Percentiles rank a stretch among this genome's conserved stretches.
These are phyloP conservation scores for Caenorhabditis remanei DNA, from an alignment of 1,140 invertebrate species.

Conservation along the genomic window DNA sequence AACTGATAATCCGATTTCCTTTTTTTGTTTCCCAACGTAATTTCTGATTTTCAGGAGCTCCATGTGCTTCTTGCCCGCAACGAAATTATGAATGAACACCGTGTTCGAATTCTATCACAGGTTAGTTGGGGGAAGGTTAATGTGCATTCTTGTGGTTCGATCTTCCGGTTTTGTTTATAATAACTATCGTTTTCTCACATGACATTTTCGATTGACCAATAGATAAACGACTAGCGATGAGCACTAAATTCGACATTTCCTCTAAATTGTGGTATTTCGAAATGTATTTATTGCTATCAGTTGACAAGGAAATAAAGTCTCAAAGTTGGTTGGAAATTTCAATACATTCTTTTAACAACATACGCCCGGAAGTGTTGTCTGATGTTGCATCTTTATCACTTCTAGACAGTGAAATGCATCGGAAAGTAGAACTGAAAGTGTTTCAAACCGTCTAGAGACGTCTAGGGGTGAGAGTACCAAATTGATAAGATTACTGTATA, in stretches of 20 bases:
- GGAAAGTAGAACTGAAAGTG: background rate
- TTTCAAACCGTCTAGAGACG: background rate
- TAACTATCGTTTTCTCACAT: background rate
- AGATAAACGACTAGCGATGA: background rate
- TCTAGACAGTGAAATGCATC: background rate
- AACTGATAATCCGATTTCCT: too few relatives aligned
- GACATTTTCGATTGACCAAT: background rate
- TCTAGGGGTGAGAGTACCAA: background rate
- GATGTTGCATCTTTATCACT: background rate
- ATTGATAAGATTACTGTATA: slow-evolving; percentile 36
- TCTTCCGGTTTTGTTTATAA: slow-evolving; percentile 38
- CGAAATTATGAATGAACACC: slow-evolving; percentile 31
- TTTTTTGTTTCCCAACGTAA: background rate
- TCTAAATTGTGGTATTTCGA: slow-evolving; percentile 10
- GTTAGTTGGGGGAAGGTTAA: background rate
- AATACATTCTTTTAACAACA: background rate
- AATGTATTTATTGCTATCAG: background rate
- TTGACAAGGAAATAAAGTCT: background rate
- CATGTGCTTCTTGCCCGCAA: background rate
- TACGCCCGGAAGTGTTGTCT: slow-evolving; percentile 13
- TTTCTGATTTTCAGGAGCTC: slow-evolving; percentile 7
- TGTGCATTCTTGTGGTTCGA: background rate
- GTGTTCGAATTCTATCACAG: slow-evolving; percentile 41
- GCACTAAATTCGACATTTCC: slow-evolving; percentile 14
- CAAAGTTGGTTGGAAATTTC: background rate